Conservation (phyloP, 1,140 invertebrate genomes). For the Trachymyrmex cornetzi region DNA sequence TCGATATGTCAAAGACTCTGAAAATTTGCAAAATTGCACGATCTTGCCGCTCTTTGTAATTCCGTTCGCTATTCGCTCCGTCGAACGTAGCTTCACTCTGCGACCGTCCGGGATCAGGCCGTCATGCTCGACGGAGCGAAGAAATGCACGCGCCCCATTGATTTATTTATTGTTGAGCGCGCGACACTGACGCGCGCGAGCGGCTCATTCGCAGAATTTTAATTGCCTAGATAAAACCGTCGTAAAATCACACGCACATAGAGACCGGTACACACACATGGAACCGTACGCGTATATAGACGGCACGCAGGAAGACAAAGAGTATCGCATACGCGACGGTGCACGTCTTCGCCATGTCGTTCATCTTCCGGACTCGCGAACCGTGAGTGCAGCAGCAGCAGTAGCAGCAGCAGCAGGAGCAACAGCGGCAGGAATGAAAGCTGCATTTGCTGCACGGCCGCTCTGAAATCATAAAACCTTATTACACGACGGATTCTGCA, state of each 20-base stretch:
- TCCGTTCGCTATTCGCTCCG: background rate
- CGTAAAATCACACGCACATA: conserved; percentile 34
- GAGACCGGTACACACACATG: background rate
- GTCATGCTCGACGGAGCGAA: conserved; percentile 72
- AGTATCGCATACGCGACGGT: background rate
- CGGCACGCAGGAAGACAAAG: conserved; percentile 14
- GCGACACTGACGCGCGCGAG: conserved; percentile 40
- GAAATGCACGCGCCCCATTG: conserved; percentile 73
- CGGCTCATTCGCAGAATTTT: conserved; percentile 71
- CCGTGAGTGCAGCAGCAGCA: background rate
- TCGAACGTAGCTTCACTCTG: conserved; percentile 34
- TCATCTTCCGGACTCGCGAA: conserved; percentile 17
- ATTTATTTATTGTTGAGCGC: conserved; percentile 74
- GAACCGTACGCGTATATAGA: background rate
- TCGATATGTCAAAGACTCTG: background rate
- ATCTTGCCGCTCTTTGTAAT: conserved; percentile 37
- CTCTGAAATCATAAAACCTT: conserved; percentile 61
- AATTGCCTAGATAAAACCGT: conserved; percentile 67
- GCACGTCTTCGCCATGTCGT: background rate
- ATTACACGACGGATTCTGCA: conserved; percentile 56
- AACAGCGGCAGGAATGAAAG: background rate
- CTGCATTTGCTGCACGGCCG: background rate
- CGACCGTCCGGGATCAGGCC: conserved; percentile 56
- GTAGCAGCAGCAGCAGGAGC: background rate
- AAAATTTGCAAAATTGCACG: conserved; percentile 30